Base-by-base conservation (phyloP, 2,113 vertebrate genomes). In the Lichenostomus cassidix region DNA sequence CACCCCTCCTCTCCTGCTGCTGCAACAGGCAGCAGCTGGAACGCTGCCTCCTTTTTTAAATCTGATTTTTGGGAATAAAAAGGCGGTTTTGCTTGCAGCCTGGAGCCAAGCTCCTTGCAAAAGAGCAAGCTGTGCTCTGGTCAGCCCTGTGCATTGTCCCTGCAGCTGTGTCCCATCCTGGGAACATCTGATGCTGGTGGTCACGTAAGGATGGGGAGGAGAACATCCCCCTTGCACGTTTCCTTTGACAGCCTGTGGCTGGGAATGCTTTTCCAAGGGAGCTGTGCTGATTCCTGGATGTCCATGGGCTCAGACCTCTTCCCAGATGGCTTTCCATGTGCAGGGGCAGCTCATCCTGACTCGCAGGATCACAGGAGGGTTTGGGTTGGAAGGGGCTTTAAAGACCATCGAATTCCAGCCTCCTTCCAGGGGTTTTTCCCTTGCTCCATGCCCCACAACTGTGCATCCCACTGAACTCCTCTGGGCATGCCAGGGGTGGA, bases 151-250 rank as follows among this genome's bases (percentile, higher is more conserved):
- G 31, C 42, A 5, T 7, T 2, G 14, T 74, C 60, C 56, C 56
- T 56, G 5, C 91, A 92, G 91, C 91, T 96, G 91, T 42, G 77
- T 87, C 90, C 94, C 93, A 37, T 78, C 6, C 1, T 0, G 1
- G 63, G 69, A 59, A 60, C 1, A 0, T 31, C 75, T 70, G n/a
- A 71, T 25, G 63, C 71, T 55, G 47, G 59, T 62, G 49, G 83
- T 94, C 92, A 96, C 64, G 39, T 88, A 95, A 95, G 52, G 69
- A 87, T 9, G 47, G 44, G 83, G 58, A 90, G 62, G 52, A 69
- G 74, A 79, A 90, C 74, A 39, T 19, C 39, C 44, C 68, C 68
- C 28, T 33, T 35, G 28, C 47, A 90, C 46, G 18, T 33, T 47
- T 39, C 23, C 42, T 68, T 39, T 41, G 44, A n/a, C 42, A 87